Percentiles rank a stretch among this genome's conserved stretches.
phyloP scores from a whole-genome alignment of 2,113 vertebrate species.

The Gracilinanus agilis region DNA sequence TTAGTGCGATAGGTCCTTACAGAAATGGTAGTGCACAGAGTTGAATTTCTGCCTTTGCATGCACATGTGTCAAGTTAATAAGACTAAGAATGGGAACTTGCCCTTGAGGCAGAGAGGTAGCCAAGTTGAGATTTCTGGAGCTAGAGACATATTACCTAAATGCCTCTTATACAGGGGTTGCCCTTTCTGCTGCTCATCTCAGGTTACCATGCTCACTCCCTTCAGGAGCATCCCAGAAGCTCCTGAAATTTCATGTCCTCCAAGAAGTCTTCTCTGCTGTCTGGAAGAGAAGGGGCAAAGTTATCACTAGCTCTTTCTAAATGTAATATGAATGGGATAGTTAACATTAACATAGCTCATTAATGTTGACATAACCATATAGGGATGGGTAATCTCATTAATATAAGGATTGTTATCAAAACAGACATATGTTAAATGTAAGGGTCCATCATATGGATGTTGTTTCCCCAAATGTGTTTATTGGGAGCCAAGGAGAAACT shows the following conservation, averaged over 20 bases:
- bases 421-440: not conserved
- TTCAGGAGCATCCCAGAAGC: not conserved
- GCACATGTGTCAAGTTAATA: conserved; percentile 59
- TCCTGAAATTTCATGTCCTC: conserved; percentile 23
- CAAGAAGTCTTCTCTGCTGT: not conserved
- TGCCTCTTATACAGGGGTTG: not conserved
- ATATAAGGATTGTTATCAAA: not conserved
- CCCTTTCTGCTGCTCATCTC: not conserved
- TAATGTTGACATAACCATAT: not conserved
- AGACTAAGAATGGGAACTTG: conserved; percentile 37
- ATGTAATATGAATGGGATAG: not conserved
- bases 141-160: not conserved
- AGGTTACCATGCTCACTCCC: not conserved
- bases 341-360: not conserved
- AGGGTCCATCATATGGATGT: no score
- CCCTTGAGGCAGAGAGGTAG: not conserved
- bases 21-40: conserved; percentile 61
- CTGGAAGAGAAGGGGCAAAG: not conserved
- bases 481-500: no score
- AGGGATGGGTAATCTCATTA: not conserved
- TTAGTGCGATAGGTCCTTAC: conserved; percentile 72
- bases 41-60: conserved; percentile 63
- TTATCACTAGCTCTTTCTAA: not conserved
- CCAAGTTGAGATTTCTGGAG: conserved; percentile 5
- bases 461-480: no score